phyloP scores from a whole-genome alignment of 2,113 vertebrate species.

The Platysternon megacephalum region DNA sequence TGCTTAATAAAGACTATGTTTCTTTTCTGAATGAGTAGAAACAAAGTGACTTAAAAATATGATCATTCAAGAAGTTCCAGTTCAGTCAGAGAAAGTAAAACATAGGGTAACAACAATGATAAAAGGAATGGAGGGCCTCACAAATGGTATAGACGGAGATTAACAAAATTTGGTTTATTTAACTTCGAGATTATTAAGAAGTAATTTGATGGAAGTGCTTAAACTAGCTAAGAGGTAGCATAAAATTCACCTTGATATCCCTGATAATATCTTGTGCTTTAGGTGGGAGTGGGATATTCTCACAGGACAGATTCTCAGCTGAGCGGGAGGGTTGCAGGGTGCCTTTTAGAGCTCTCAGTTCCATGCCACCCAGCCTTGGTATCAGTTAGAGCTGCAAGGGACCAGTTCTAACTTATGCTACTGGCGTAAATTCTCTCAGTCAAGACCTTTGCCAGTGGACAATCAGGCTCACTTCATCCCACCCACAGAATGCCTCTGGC shows the following conservation, averaged over 20 bases:
- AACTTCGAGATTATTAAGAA: neutral
- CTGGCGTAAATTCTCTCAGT: accelerated
- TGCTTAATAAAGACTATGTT: neutral
- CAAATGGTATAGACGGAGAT: neutral
- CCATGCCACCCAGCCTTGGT: neutral
- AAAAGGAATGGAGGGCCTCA: neutral
- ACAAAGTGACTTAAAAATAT: neutral
- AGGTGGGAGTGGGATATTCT: neutral
- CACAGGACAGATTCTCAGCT: neutral
- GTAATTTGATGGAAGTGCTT: neutral
- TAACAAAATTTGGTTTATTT: neutral
- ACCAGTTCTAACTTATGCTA: neutral
- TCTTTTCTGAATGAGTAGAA: neutral
- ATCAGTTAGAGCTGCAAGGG: neutral
- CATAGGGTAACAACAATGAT: neutral
- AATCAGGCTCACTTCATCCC: neutral
- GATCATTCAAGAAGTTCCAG: neutral
- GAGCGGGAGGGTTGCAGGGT: neutral
- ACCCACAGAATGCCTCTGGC: neutral
- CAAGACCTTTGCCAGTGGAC: neutral
- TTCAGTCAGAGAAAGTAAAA: neutral
- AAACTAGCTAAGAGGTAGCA: neutral
- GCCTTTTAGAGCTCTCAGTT: neutral
- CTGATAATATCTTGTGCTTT: neutral
- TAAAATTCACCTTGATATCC: slow-evolving; percentile 7